phyloP scores from a whole-genome alignment of 2,797 vertebrate species.

The Acanthornis magna region DNA sequence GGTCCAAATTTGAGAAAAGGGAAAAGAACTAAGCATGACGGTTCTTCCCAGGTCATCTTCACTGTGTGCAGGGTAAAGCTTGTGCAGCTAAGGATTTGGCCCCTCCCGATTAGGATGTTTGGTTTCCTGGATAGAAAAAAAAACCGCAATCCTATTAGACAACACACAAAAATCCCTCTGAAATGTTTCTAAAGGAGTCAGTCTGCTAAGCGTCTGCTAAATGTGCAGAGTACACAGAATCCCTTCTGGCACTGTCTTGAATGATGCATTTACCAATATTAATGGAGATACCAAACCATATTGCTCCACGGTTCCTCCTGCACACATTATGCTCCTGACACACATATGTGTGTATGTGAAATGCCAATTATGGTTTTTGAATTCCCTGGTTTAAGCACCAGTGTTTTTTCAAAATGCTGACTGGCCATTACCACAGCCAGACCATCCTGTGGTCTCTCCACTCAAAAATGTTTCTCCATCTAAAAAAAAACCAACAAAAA shows the following conservation, averaged over 20 bases:
- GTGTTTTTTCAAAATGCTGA: conserved; percentile 15
- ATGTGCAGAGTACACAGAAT: conserved; percentile 43
- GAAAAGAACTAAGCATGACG: background rate
- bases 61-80: background rate
- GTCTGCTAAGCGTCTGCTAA: conserved; percentile 45
- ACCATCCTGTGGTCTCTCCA: background rate
- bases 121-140: conserved; percentile 24
- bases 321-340: background rate
- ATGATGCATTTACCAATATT: conserved; percentile 52
- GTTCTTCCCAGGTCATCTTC: background rate
- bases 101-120: background rate
- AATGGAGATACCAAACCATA: conserved; percentile 51
- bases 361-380: background rate
- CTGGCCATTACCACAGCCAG: background rate
- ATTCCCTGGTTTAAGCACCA: background rate
- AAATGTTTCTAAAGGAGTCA: conserved; percentile 38
- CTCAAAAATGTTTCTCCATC: background rate
- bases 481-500: background rate
- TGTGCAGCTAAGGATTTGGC: background rate
- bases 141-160: background rate
- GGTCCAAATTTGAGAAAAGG: background rate
- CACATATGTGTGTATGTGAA: conserved; percentile 12
- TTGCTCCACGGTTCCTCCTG: conserved; percentile 39
- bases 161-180: conserved; percentile 28
- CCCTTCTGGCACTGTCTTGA: conserved; percentile 31